phyloP scores from a whole-genome alignment of 2,888 invertebrate genomes.

The Eupithecia tripunctaria region DNA sequence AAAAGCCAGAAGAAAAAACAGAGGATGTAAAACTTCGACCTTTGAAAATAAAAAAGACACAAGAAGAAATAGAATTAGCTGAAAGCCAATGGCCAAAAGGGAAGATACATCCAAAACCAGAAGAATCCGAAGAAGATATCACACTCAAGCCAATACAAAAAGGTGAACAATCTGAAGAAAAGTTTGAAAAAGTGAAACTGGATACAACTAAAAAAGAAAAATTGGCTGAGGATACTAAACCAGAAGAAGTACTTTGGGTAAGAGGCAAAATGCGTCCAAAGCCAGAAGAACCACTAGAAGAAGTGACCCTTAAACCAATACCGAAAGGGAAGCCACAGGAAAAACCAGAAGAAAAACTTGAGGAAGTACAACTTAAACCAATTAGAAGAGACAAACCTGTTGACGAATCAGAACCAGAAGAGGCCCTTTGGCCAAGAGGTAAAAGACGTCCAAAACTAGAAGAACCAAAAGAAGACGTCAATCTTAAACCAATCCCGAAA shows the following conservation, averaged over 20 bases:
- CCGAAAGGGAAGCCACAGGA: slow-evolving; percentile 50
- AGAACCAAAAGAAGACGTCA: slow-evolving; percentile 52
- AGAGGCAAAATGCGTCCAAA: slow-evolving; percentile 20
- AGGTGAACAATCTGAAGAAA: slow-evolving; percentile 59
- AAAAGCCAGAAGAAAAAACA: slow-evolving; percentile 46
- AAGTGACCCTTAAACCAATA: slow-evolving; percentile 53
- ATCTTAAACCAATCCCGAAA: slow-evolving; percentile 59
- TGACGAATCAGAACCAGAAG: slow-evolving; percentile 43
- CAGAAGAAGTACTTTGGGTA: slow-evolving; percentile 48
- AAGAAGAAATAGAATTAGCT: slow-evolving; percentile 62
- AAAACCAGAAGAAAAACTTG: slow-evolving; percentile 71
- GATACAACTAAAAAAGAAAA: slow-evolving; percentile 46
- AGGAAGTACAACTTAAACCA: slow-evolving; percentile 62
- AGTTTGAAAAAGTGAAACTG: slow-evolving; percentile 59
- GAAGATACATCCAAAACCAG: slow-evolving; percentile 53
- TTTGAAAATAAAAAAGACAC: slow-evolving; percentile 49
- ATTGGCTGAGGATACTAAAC: slow-evolving; percentile 53
- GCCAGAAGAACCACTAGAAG: slow-evolving; percentile 53
- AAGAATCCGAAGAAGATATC: slow-evolving; percentile 58
- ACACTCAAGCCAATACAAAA: slow-evolving; percentile 68
- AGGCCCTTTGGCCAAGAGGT: slow-evolving; percentile 58
- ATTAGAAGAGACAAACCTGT: slow-evolving; percentile 52
- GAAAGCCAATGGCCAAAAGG: slow-evolving; percentile 59
- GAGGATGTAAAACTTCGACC: slow-evolving; percentile 33
- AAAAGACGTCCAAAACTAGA: slow-evolving; percentile 54